Evolutionary conservation across 2,888 invertebrate species (phyloP).

Genomic region (Drosophila helvetica): DNA sequence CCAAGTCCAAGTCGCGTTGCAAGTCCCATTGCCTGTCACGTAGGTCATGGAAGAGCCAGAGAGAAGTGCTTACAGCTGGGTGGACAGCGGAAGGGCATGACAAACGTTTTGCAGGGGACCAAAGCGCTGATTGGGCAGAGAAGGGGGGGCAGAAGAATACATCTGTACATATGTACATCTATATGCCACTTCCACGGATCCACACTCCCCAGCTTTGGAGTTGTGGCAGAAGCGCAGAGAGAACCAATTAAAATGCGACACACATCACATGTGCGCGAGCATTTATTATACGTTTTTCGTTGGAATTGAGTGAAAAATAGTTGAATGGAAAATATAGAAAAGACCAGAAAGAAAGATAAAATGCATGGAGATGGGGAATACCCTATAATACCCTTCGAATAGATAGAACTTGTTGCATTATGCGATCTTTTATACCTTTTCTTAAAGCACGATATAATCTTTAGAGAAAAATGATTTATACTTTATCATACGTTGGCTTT

Average conservation of each 20-base stretch:
- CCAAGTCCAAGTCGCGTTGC: slow-evolving; percentile 44
- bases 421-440: no score
- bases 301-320: slow-evolving; percentile 77
- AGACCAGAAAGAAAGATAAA: neutral
- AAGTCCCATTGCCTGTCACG: slow-evolving; percentile 58
- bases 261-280: slow-evolving; percentile 76
- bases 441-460: no score
- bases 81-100: slow-evolving; percentile 25
- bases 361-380: slow-evolving; percentile 5
- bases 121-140: slow-evolving; percentile 51
- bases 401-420: no score
- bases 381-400: neutral
- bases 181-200: neutral
- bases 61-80: slow-evolving; percentile 53
- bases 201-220: neutral
- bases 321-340: slow-evolving; percentile 48
- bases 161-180: no score
- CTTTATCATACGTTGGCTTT: no score
- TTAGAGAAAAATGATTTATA: no score
- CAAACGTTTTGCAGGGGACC: slow-evolving; percentile 58
- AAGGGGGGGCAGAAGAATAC: neutral
- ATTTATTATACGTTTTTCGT: slow-evolving; percentile 78
- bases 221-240: slow-evolving; percentile 12
- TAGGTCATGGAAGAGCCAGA: slow-evolving; percentile 60
- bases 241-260: slow-evolving; percentile 75